Conservation (phyloP, 2,888 invertebrate species). For the Meiosimyza decipiens region DNA sequence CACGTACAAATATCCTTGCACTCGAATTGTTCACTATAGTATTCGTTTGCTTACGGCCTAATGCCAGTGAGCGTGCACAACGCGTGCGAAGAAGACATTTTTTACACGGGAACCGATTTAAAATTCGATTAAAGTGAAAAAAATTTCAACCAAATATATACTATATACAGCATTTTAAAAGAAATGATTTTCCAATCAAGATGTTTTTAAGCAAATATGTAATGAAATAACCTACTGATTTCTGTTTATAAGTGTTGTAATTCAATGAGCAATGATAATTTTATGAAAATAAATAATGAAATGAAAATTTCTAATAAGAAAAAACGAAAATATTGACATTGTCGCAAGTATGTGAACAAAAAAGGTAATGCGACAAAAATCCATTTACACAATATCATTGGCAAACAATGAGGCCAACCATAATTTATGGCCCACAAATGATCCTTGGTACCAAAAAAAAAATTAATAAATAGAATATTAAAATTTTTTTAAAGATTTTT, state of each 20-base stretch:
- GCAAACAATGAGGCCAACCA: no score
- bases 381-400: not conserved
- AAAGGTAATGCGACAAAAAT: slow-evolving; percentile 20
- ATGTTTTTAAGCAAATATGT: not conserved
- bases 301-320: slow-evolving; percentile 10
- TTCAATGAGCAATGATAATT: not conserved
- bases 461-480: no score
- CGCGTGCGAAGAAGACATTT: slow-evolving; percentile 5
- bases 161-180: slow-evolving; percentile 7
- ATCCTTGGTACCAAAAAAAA: no score
- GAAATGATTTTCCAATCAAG: not conserved
- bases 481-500: no score
- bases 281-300: not conserved
- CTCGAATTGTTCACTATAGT: no score
- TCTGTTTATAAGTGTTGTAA: not conserved
- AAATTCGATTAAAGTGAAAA: not conserved
- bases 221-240: not conserved
- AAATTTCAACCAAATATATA: not conserved
- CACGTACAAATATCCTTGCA: no score
- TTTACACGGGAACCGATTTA: not conserved
- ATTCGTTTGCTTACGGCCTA: no score
- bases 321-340: slow-evolving; percentile 1
- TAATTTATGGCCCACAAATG: no score
- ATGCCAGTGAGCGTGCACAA: slow-evolving; percentile 5
- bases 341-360: slow-evolving; percentile 15